Conservation (phyloP, 2,113 vertebrate genomes). For the Cavia aperea region DNA sequence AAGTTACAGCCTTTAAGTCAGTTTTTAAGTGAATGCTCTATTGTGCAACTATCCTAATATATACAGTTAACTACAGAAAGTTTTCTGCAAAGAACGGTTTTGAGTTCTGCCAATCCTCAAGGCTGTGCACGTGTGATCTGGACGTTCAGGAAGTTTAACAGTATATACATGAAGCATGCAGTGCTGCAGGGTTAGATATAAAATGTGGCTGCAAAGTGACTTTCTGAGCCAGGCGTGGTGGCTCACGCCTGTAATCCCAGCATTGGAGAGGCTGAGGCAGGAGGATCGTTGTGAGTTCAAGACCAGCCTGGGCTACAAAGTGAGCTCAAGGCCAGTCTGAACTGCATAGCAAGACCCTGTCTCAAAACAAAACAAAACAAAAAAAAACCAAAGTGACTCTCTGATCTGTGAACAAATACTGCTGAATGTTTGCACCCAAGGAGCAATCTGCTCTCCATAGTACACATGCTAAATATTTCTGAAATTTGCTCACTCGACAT, state of each 20-base stretch:
- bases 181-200: not conserved
- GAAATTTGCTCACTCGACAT: conserved; percentile 2
- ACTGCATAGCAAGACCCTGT: too few species aligned
- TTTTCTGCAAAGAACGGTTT: not conserved
- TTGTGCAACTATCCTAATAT: not conserved
- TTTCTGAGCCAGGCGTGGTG: not conserved
- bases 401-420: conserved; percentile 37
- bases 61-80: not conserved
- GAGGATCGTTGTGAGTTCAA: too few species aligned
- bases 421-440: not conserved
- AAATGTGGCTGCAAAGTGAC: conserved; percentile 16
- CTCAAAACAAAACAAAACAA: too few species aligned
- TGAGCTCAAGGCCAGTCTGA: too few species aligned
- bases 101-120: not conserved
- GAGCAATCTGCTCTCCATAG: not conserved
- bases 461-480: conserved; percentile 37
- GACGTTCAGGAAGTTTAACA: conserved; percentile 27
- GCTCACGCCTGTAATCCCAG: too few species aligned
- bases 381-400: not conserved
- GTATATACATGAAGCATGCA: not conserved
- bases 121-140: not conserved
- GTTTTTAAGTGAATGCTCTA: conserved; percentile 10
- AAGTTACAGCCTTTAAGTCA: not conserved
- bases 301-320: too few species aligned
- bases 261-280: too few species aligned